Evolutionary conservation across 2,888 invertebrate species (phyloP).

Genomic region (Helleia helle): DNA sequence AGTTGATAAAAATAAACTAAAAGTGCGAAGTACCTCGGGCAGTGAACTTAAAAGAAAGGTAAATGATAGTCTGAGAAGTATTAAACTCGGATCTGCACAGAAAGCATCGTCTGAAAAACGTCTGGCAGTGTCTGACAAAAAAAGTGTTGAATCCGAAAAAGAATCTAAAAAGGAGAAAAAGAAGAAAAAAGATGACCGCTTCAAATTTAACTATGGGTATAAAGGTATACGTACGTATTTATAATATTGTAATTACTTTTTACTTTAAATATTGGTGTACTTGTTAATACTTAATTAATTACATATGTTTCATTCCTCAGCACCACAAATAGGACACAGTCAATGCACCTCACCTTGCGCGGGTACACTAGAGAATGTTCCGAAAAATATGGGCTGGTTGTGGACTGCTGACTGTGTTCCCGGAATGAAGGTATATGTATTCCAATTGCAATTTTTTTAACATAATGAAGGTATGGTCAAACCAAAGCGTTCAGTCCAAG

Average conservation of each 20-base stretch:
- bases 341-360: constrained; percentile 46
- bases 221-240: constrained; percentile 70
- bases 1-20: constrained; percentile 41
- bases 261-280: background rate
- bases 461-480: no score
- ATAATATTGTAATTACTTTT: constrained; percentile 16
- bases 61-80: constrained; percentile 17
- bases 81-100: constrained; percentile 19
- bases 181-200: constrained; percentile 44
- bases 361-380: constrained; percentile 43
- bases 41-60: constrained; percentile 39
- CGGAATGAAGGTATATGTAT: constrained; percentile 49
- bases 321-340: constrained; percentile 60
- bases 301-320: constrained; percentile 35
- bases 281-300: no score
- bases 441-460: background rate
- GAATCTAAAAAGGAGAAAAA: constrained; percentile 41
- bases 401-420: constrained; percentile 58
- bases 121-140: constrained; percentile 22
- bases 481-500: no score
- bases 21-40: constrained; percentile 37
- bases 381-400: constrained; percentile 66
- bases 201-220: constrained; percentile 63
- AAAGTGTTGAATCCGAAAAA: constrained; percentile 44
- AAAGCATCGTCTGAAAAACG: constrained; percentile 28